Percentiles rank a stretch among this genome's conserved stretches.
phyloP scores from a whole-genome alignment of 2,113 vertebrate species.

The Saimiri boliviensis region DNA sequence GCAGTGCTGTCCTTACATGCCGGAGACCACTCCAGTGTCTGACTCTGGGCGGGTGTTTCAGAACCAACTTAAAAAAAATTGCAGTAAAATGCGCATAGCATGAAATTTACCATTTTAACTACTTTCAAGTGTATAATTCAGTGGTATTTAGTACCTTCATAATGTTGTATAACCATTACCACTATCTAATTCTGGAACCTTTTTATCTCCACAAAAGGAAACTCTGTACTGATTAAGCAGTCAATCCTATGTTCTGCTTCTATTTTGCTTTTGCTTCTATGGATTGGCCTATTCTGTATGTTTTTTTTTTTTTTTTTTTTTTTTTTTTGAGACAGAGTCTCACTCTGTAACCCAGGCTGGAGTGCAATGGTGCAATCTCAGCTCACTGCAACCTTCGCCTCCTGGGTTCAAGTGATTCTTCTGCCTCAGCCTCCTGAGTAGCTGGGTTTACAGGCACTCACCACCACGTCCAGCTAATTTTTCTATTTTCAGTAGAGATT shows the following conservation, averaged over 20 bases:
- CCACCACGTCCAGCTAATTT: too few species aligned
- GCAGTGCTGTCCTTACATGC: too few species aligned
- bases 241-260: neutral
- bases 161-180: neutral
- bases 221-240: rapidly evolving
- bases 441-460: too few species aligned
- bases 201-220: neutral
- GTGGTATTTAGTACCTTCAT: neutral
- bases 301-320: too few species aligned
- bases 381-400: too few species aligned
- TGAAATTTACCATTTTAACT: neutral
- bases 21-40: neutral
- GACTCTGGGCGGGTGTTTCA: neutral
- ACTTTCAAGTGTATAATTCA: neutral
- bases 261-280: neutral
- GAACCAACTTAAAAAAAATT: neutral
- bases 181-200: too few species aligned
- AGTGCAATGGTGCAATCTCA: too few species aligned
- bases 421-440: too few species aligned
- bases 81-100: neutral
- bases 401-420: too few species aligned
- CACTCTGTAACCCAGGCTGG: too few species aligned
- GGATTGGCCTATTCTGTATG: neutral
- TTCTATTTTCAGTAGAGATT: too few species aligned
- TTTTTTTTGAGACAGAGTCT: too few species aligned